These are phyloP conservation scores for Synaphobranchus kaupii DNA, from an alignment of 2,797 vertebrate genomes.

Conservation along the genomic window DNA sequence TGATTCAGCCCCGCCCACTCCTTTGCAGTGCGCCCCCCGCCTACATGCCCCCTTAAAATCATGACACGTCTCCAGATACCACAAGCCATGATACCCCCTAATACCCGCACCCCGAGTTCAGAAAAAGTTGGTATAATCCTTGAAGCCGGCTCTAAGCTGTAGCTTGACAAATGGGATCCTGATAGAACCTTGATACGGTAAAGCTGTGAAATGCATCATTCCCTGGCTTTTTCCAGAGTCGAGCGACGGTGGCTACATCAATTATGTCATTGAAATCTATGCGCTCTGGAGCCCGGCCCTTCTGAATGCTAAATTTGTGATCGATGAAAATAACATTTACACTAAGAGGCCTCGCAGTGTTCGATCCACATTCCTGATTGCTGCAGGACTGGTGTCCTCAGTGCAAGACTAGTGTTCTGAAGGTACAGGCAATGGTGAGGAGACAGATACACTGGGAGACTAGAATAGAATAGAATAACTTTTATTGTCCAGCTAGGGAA, in stretches of 20 bases:
- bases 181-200: background rate
- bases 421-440: background rate
- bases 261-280: constrained; percentile 6
- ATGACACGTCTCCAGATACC: background rate
- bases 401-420: background rate
- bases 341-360: background rate
- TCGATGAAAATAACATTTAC: constrained; percentile 17
- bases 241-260: background rate
- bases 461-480: too few relatives aligned
- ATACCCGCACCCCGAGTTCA: background rate
- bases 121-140: background rate
- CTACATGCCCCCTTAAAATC: background rate
- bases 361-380: background rate
- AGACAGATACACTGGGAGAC: background rate
- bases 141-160: background rate
- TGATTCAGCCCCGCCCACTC: background rate
- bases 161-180: constrained; percentile 17
- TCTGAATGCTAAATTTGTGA: background rate
- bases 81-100: background rate
- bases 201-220: background rate
- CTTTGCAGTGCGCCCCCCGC: background rate
- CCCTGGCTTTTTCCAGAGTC: constrained; percentile 13
- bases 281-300: background rate
- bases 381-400: background rate
- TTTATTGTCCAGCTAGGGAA: too few relatives aligned